Evolutionary conservation across 2,888 invertebrate genomes (phyloP).

Genomic region (Pasiphila rectangulata): DNA sequence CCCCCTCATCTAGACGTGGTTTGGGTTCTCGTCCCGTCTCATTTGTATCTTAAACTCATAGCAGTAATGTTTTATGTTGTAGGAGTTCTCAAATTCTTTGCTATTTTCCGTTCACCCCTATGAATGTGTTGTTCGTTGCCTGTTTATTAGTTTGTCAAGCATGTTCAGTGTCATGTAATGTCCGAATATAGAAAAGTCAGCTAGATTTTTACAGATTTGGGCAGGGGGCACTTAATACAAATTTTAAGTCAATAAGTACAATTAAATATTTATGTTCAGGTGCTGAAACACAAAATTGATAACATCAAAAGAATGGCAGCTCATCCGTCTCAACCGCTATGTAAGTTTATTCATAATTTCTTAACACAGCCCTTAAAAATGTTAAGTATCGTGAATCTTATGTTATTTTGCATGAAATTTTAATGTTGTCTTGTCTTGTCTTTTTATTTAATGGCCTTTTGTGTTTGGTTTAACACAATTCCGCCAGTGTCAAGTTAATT

Average conservation of each 20-base stretch:
- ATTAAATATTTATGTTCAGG: conserved; percentile 80
- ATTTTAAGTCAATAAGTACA: conserved; percentile 17
- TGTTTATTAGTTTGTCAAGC: conserved; percentile 44
- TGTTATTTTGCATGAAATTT: no score
- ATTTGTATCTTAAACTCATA: conserved; percentile 32
- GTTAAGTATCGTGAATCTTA: no score
- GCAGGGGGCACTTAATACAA: conserved; percentile 21
- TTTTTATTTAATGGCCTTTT: no score
- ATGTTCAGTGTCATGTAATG: conserved; percentile 47
- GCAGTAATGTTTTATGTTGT: conserved; percentile 36
- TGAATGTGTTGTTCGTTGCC: conserved; percentile 44
- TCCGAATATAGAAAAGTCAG: conserved; percentile 34
- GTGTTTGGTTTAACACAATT: no score
- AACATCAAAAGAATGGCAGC: conserved; percentile 97
- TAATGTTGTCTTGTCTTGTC: no score
- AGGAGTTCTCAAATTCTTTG: conserved; percentile 39
- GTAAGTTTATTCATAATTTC: conserved; percentile 87
- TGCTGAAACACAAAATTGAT: conserved; percentile 95
- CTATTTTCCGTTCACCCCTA: conserved; percentile 45
- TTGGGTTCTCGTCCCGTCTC: conserved; percentile 42
- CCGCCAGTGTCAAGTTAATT: no score
- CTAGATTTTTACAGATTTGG: conserved; percentile 35
- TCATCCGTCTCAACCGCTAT: conserved; percentile 96
- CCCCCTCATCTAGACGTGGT: conserved; percentile 37
- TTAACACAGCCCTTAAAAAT: no score